Base-by-base conservation (phyloP, 1,140 invertebrate genomes). In the Apocrypta bakeri region DNA sequence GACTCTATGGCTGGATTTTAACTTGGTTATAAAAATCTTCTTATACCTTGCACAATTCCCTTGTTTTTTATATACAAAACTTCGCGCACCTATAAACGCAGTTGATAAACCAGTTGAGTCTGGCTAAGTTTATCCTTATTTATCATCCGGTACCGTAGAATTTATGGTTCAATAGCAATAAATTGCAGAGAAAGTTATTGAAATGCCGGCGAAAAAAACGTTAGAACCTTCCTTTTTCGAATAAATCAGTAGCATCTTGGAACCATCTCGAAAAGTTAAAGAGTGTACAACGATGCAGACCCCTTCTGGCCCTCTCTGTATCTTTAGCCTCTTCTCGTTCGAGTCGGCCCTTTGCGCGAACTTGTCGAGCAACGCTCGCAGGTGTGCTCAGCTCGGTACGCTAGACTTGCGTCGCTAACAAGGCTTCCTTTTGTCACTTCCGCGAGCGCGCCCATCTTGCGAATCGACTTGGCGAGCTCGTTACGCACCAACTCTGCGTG, bases 401-500 rank as follows among this genome's bases (percentile, higher is more conserved):
- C 48, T 56, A 56, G 48, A 56, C 48, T 56, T 56, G 33, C 24
- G 64, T 24, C 80, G 81, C 86, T 87, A 87, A 87, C 85, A 85
- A 87, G 85, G 48, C 84, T 86, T 86, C 86, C 86, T 86, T 86
- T 87, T 87, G 85, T 87, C 83, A 84, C 75, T 76, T 75, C 83
- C 83, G 76, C 72, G 85, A 2, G 48, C 21, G 48, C 14, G 17
- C 42, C 11, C 1, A 17, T 83, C 48, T 9, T 68, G 56, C 56
- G 74, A 83, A 82, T 83, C 84, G 82, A 81, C 72, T 82, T 37
- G 37, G 63, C 63, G 63, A 78, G 63, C 76, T 78, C 63, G 76
- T 78, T 78, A 78, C 76, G 64, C 56, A 37, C 27, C 11, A n/a
- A 27, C 73, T 75, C 31, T 29, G 4, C 48, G 48, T n/a, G 48